Percentiles rank a stretch among this genome's conserved stretches.
These are phyloP conservation scores for Diplolepis rosae DNA, from an alignment of 2,888 invertebrate genomes.

Conservation along the genomic window DNA sequence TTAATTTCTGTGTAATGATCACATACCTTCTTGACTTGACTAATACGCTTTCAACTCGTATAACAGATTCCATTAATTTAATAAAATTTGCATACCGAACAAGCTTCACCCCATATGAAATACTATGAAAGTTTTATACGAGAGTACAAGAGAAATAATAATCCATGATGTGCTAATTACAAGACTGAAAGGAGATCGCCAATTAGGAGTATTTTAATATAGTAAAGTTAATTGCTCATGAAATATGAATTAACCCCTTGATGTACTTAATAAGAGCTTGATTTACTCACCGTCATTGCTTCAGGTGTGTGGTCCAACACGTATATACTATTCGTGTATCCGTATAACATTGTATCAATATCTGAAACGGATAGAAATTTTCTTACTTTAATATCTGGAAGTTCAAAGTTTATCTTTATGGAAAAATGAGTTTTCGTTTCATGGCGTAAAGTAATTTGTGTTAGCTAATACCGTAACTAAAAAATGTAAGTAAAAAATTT, in stretches of 20 bases:
- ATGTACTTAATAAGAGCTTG: neutral
- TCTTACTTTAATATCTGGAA: no score
- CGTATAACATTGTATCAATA: conserved; percentile 71
- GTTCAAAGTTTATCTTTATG: no score
- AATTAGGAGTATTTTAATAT: neutral
- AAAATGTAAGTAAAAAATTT: no score
- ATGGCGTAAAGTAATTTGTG: no score
- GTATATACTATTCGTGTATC: conserved; percentile 71
- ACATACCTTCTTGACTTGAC: neutral
- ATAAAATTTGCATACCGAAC: neutral
- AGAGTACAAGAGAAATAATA: neutral
- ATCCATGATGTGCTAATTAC: neutral
- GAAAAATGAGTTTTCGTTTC: no score
- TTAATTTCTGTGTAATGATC: no score
- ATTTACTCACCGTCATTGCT: conserved; percentile 66
- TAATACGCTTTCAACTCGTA: neutral
- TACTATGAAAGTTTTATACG: neutral
- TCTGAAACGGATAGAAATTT: conserved; percentile 68
- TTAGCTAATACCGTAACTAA: no score
- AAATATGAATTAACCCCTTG: neutral
- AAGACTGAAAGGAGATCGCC: neutral
- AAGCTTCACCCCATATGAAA: neutral
- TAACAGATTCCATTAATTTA: neutral
- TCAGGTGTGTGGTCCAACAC: conserved; percentile 71
- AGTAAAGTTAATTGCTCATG: neutral